Evolutionary conservation across 2,888 invertebrate genomes (phyloP).

Genomic region (Ormyrus rosae): DNA sequence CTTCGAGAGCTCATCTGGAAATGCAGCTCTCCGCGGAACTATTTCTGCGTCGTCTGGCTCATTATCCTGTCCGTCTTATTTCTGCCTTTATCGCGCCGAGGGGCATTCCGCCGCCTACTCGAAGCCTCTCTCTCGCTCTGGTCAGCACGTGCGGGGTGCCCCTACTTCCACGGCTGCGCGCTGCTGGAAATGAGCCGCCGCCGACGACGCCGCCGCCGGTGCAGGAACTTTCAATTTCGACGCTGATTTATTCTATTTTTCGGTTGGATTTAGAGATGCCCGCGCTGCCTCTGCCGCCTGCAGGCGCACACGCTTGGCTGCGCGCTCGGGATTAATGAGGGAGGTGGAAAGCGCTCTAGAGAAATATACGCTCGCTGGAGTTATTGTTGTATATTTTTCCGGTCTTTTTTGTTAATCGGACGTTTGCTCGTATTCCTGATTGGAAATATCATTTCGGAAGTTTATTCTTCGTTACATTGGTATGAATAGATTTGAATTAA

Average conservation of each 20-base stretch:
- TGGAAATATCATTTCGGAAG: no score
- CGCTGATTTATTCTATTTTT: background rate
- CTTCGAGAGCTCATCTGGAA: background rate
- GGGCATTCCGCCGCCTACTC: no score
- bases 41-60: background rate
- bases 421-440: no score
- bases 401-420: no score
- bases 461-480: no score
- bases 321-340: no score
- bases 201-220: background rate
- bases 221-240: background rate
- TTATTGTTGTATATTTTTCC: no score
- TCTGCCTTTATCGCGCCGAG: background rate
- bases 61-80: background rate
- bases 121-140: background rate
- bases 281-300: background rate
- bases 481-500: no score
- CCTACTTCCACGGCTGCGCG: background rate
- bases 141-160: background rate
- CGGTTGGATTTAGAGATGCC: background rate
- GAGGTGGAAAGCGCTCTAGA: no score
- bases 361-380: no score
- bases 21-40: background rate
- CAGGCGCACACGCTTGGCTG: no score
- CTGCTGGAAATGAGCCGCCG: conserved; percentile 18